Evolutionary conservation across 2,113 vertebrate species (phyloP).

Genomic region (Tamias sibiricus): DNA sequence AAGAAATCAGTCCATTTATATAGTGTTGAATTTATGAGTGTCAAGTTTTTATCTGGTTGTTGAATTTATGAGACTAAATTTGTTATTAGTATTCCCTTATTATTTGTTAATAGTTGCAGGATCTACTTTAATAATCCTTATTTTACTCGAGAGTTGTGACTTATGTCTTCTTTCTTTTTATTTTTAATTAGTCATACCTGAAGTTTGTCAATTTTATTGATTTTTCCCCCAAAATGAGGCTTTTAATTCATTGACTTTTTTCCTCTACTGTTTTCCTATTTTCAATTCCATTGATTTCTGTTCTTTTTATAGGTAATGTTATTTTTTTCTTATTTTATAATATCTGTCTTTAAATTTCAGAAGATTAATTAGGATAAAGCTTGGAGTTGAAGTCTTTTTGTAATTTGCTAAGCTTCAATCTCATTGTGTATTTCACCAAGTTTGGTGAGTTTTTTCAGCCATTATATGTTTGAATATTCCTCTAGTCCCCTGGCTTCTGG

Average conservation of each 20-base stretch:
- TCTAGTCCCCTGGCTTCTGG: not conserved
- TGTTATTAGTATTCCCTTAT: not conserved
- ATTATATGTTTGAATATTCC: not conserved
- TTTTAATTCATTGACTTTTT: not conserved
- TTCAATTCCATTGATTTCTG: not conserved
- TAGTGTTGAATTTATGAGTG: not conserved
- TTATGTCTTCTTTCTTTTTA: not conserved
- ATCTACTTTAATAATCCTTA: not conserved
- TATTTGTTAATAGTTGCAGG: not conserved
- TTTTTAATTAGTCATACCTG: not conserved
- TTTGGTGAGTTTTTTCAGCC: not conserved
- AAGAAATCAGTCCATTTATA: not conserved
- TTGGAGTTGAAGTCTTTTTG: not conserved
- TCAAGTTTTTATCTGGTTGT: not conserved
- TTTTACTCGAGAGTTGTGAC: not conserved
- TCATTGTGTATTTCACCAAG: not conserved
- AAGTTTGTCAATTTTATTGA: not conserved
- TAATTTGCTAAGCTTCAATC: not conserved
- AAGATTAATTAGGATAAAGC: not conserved
- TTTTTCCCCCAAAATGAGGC: not conserved
- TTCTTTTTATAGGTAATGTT: not conserved
- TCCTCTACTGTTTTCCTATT: not conserved
- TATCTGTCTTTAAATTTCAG: not conserved
- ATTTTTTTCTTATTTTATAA: not conserved
- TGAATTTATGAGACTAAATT: not conserved